Base-by-base conservation (phyloP, 2,888 invertebrate genomes). In the Rhyacophila evoluta region DNA sequence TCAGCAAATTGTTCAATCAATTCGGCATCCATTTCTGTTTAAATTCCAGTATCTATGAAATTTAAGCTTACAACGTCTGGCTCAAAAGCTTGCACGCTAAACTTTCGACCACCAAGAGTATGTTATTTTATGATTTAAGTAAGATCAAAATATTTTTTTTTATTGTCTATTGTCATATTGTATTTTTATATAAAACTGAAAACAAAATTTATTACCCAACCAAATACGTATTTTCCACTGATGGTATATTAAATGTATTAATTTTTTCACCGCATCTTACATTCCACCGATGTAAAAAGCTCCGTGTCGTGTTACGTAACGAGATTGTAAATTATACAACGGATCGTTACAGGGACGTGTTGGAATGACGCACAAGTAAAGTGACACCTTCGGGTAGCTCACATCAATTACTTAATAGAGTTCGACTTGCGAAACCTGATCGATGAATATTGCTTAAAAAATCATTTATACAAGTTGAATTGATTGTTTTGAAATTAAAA, bases 261-360 rank as follows among this genome's bases (percentile, higher is more conserved):
- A 55, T 55, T 55, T 39, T 39, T 55, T 55, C 19, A 33, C 19
- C 55, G 55, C 19, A 55, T 8, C 41, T 25, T 19, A 55, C 55
- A 19, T 55, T 55, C 12, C 19, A 55, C 55, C 19, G 55, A 19
- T 25, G 55, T 55, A 55, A 55, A 55, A 55, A 55, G 55, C 55
- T 55, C 19, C 19, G 55, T 55, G 12, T 55, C 55, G 55, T 25
- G 55, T 55, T 55, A 55, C 55, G 55, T 55, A 55, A 55, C 55
- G 55, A 55, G 55, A 55, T 55, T 55, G 55, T 55, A 55, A 55
- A 55, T 55, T 55, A 55, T 55, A 55, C 55, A 55, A 55, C 55
- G 55, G 55, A 55, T 55, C 55, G 55, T 55, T 55, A 55, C 55
- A 55, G 55, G 55, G 55, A 55, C 55, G 55, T 55, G 55, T 10